A percentile compares a stretch with the other conserved stretches of the same genome.
These are phyloP conservation scores for Chymomyza procnemis DNA, from an alignment of 2,888 invertebrate genomes.

Conservation along the genomic window DNA sequence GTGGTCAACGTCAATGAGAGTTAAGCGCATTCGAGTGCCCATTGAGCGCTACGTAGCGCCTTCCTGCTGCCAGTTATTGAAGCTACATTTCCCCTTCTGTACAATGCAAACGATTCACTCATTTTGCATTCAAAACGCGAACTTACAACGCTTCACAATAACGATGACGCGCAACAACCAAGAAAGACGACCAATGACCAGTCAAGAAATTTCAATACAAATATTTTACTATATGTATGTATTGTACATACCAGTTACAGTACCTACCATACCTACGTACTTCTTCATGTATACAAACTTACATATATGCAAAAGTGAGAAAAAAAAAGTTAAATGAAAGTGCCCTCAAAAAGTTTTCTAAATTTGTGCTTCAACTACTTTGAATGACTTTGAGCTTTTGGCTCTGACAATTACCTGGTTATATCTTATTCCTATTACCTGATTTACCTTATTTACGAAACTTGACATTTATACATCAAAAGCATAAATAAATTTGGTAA, in stretches of 20 bases:
- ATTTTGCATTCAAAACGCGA: slow-evolving; percentile 17
- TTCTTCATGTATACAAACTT: neutral
- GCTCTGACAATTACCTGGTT: neutral
- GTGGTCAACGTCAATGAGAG: neutral
- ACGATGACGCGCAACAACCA: neutral
- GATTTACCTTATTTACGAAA: neutral
- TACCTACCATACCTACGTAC: neutral
- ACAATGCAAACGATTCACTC: neutral
- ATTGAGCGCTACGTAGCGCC: neutral
- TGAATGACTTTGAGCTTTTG: slow-evolving; percentile 3
- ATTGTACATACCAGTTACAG: neutral
- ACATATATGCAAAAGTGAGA: slow-evolving; percentile 9
- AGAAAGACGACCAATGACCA: slow-evolving; percentile 61
- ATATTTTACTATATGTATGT: slow-evolving; percentile 7
- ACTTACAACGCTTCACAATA: slow-evolving; percentile 22
- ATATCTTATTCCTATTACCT: neutral
- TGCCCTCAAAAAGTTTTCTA: slow-evolving; percentile 75
- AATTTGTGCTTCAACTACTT: slow-evolving; percentile 52
- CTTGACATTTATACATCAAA: neutral
- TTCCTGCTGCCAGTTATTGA: neutral
- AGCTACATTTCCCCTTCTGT: neutral
- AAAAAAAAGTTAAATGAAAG: slow-evolving; percentile 70
- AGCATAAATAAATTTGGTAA: neutral
- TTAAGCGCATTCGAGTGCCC: neutral
- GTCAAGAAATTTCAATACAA: slow-evolving; percentile 66